Evolutionary conservation across 2,888 invertebrate species (phyloP).

Genomic region (Hypomecis punctinalis): DNA sequence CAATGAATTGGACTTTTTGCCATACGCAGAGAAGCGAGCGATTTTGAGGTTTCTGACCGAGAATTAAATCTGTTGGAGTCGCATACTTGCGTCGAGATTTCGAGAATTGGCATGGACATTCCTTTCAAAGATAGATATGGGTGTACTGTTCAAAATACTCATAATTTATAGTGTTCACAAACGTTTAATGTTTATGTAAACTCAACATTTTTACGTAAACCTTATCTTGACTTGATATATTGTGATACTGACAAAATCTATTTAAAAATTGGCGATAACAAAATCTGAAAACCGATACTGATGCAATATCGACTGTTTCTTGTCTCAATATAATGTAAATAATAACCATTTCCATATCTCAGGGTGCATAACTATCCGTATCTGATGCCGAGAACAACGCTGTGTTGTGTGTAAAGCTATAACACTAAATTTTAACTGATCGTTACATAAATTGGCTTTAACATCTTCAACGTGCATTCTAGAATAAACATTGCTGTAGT

Average conservation of each 20-base stretch:
- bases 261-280: slow-evolving; percentile 8
- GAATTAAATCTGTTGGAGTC: slow-evolving; percentile 30
- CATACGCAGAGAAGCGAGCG: slow-evolving; percentile 20
- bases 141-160: too few relatives aligned
- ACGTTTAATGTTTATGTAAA: too few relatives aligned
- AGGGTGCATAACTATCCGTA: slow-evolving; percentile 31
- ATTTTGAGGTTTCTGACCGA: slow-evolving; percentile 18
- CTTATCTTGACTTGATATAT: slow-evolving; percentile 5
- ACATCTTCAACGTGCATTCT: slow-evolving; percentile 36
- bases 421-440: slow-evolving; percentile 39
- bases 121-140: background rate
- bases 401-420: slow-evolving; percentile 36
- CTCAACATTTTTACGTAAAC: slow-evolving; percentile 6
- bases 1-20: slow-evolving; percentile 50
- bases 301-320: slow-evolving; percentile 20
- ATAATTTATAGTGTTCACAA: too few relatives aligned
- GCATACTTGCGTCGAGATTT: slow-evolving; percentile 31
- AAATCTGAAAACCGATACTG: slow-evolving; percentile 16
- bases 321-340: slow-evolving; percentile 32
- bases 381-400: slow-evolving; percentile 38
- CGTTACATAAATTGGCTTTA: slow-evolving; percentile 39
- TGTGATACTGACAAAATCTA: slow-evolving; percentile 14
- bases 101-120: background rate
- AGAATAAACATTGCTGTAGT: slow-evolving; percentile 26
- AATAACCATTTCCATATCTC: slow-evolving; percentile 33